Evolutionary conservation across 2,888 invertebrate species (phyloP).

Genomic region (Litoditis marina): DNA sequence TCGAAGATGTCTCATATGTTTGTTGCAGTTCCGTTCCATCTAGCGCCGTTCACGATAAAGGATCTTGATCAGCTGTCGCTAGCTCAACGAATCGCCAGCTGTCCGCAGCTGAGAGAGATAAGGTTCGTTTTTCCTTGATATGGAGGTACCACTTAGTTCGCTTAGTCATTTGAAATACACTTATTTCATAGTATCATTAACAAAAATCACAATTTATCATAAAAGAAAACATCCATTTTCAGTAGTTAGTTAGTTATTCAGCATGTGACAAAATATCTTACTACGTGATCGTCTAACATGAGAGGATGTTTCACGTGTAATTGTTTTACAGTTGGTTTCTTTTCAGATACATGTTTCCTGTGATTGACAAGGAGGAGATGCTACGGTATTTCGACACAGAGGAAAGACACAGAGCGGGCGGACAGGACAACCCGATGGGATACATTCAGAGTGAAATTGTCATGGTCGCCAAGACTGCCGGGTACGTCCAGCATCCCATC

Average conservation of each 20-base stretch:
- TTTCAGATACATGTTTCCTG: slow-evolving; percentile 55
- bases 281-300: too few species aligned
- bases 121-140: slow-evolving; percentile 20
- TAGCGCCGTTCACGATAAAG: slow-evolving; percentile 61
- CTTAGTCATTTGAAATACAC: neutral
- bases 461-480: slow-evolving; percentile 61
- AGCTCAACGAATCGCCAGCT: slow-evolving; percentile 57
- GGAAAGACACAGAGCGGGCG: slow-evolving; percentile 45
- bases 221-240: too few species aligned
- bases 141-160: neutral
- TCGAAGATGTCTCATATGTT: too few species aligned
- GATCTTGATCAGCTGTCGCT: slow-evolving; percentile 60
- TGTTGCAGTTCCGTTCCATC: slow-evolving; percentile 58
- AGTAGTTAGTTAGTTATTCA: too few species aligned
- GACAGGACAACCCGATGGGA: slow-evolving; percentile 56
- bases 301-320: neutral
- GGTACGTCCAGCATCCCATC: slow-evolving; percentile 25
- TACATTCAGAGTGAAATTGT: slow-evolving; percentile 61
- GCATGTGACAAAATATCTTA: too few species aligned
- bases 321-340: neutral
- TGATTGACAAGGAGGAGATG: slow-evolving; percentile 61
- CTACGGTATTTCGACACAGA: slow-evolving; percentile 58
- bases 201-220: too few species aligned
- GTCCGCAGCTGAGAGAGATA: slow-evolving; percentile 59
- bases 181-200: neutral